Evolutionary conservation across 1,140 invertebrate genomes (phyloP), one percentile per base, ranked within the genome.

Genomic region (Drosophila nigrodunni): DNA sequence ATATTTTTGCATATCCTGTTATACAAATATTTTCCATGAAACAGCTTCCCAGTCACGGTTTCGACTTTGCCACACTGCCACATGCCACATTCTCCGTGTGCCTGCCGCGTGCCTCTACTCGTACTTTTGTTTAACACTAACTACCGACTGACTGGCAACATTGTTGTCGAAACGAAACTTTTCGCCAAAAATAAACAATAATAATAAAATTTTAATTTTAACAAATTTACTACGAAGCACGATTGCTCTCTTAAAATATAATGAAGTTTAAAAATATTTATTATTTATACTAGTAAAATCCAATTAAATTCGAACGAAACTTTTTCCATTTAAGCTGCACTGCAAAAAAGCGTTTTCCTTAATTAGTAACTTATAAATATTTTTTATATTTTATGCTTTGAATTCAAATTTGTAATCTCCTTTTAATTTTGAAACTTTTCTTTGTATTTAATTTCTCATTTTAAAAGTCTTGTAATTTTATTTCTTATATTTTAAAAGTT

Each of bases 21-120:
- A 85, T 80, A 88, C 83, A 88, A 88, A 88, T 89, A 88, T 88
- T 88, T 88, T 61, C 44, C 77, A 75, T 88, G 83, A 83, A 83
- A 74, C 80, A 83, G 85, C 77, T 74, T 88, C 74, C 52, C 69
- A 66, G 61, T 72, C 77, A 67, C 52, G 74, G 37, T 65, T 62
- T 64, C 67, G 57, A 71, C 70, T 60, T 30, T 80, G 47, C 49
- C 39, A 44, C 18, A 21, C 18, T 44, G 41, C 41, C 49, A 8
- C 61, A 52, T 43, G 50, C 18, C 62, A 15, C 59, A 39, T 49
- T 10, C 59, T 18, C 34, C 47, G 21, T 21, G 8, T 46, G n/a
- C 49, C 25, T 30, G 25, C 25, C 25, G 25, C 6, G 25, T 30
- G 25, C 25, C 25, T 6, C 25, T 2, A 30, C 2, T 0, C 3